Base-by-base conservation (phyloP, 2,888 invertebrate genomes). In the Urechis unicinctus region DNA sequence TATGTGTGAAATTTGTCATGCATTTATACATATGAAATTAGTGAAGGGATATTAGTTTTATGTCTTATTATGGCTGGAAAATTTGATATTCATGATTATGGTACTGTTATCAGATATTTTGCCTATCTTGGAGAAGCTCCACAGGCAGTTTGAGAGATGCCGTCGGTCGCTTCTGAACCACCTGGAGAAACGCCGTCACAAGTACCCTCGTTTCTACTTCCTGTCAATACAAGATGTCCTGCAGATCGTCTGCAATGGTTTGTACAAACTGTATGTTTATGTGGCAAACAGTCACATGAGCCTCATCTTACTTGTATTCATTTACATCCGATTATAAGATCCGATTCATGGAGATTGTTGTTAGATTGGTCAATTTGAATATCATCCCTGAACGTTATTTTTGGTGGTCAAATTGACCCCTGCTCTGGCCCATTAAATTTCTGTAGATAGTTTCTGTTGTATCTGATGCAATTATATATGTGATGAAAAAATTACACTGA, bases 161-260 rank as follows among this genome's bases (percentile, higher is more conserved):
- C 64, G 69, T 22, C 64, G 66, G 43, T 68, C 72, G 0, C 62
- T 77, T 43, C 65, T 75, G 47, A 65, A 62, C 47, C 70, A 77
- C 53, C 62, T 77, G 49, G 74, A 74, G 54, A 61, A 67, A 43
- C 60, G 71, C 17, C 61, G 74, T 28, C 69, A 71, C 57, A 69
- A 71, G 44, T 77, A 75, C 59, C 73, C 76, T 4, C 58, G 75
- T 49, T 75, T 77, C 61, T 75, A 73, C 66, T 75, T 77, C 65
- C 66, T 77, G 50, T 74, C 77, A 13, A 68, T 71, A 65, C 73
- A 74, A 58, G 77, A 76, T 60, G 72, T 77, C 1, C 65, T 76
- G 9, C 72, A 74, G 57, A 68, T 77, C 57, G 68, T 75, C 50
- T 74, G 75, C 57, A 73, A 73, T 63, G 73, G 76, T 75, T 52